A percentile compares a stretch with the other conserved stretches of the same genome.
Evolutionary conservation across 2,888 invertebrate species (phyloP).

Genomic region (Chaitophorus viminalis): DNA sequence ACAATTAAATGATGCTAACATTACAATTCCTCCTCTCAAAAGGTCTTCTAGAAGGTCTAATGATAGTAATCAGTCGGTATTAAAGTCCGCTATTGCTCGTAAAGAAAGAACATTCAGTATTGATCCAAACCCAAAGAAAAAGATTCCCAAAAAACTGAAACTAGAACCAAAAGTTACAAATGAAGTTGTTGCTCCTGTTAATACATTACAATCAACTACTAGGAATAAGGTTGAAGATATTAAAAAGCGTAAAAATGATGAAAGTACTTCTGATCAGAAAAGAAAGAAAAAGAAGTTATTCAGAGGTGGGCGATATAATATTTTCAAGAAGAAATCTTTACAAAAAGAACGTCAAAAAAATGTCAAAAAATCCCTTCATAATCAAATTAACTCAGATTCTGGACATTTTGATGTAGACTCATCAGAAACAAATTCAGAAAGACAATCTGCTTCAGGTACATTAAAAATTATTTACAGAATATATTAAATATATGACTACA

Average conservation of each 20-base stretch:
- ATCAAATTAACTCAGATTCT: slow-evolving; percentile 26
- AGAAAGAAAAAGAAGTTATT: slow-evolving; percentile 47
- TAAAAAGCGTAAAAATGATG: slow-evolving; percentile 29
- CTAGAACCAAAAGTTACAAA: not conserved
- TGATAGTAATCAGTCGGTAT: slow-evolving; percentile 72
- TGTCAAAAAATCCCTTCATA: slow-evolving; percentile 30
- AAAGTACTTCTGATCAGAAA: slow-evolving; percentile 29
- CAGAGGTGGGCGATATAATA: slow-evolving; percentile 54
- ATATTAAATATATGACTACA: not conserved
- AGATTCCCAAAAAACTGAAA: slow-evolving; percentile 54
- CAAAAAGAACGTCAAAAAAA: slow-evolving; percentile 40
- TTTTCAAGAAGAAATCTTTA: slow-evolving; percentile 55
- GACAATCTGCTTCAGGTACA: slow-evolving; percentile 51
- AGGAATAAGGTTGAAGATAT: not conserved
- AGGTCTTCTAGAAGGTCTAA: slow-evolving; percentile 75
- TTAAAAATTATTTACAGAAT: not conserved
- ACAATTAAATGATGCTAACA: slow-evolving; percentile 10
- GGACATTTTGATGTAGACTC: slow-evolving; percentile 18
- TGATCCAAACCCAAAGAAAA: slow-evolving; percentile 57
- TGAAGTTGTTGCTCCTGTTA: slow-evolving; percentile 14
- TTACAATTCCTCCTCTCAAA: slow-evolving; percentile 69
- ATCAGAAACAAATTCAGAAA: slow-evolving; percentile 57
- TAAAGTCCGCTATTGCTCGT: slow-evolving; percentile 78
- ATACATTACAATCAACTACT: too few relatives aligned
- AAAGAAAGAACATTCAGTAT: slow-evolving; percentile 77